These are phyloP conservation scores for Leucozona laternaria DNA, from an alignment of 2,888 invertebrate genomes.

Conservation along the genomic window DNA sequence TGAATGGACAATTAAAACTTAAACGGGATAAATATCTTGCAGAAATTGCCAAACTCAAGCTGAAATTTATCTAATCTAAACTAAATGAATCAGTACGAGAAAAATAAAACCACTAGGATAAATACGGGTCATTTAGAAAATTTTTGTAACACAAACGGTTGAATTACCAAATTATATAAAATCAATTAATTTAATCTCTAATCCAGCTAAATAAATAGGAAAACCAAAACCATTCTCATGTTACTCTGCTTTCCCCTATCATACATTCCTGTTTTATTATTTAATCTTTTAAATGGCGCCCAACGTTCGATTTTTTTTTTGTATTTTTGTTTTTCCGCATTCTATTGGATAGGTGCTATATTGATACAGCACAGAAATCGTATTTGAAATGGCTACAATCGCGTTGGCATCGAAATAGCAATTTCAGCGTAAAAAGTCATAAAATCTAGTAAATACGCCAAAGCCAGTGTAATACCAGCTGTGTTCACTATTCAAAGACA, in stretches of 20 bases:
- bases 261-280: background rate
- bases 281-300: slow-evolving; percentile 41
- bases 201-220: too few relatives aligned
- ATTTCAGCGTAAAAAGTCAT: slow-evolving; percentile 70
- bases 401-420: slow-evolving; percentile 61
- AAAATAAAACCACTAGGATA: too few relatives aligned
- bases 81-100: too few relatives aligned
- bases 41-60: too few relatives aligned
- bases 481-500: slow-evolving; percentile 57
- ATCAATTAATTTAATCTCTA: too few relatives aligned
- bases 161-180: too few relatives aligned
- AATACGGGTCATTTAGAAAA: too few relatives aligned
- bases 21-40: too few relatives aligned
- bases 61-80: too few relatives aligned
- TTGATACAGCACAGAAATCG: background rate
- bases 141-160: too few relatives aligned
- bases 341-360: slow-evolving; percentile 17
- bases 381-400: slow-evolving; percentile 37
- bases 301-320: slow-evolving; percentile 32
- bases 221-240: too few relatives aligned
- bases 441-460: slow-evolving; percentile 53
- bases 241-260: background rate
- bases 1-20: too few relatives aligned
- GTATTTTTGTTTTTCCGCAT: slow-evolving; percentile 17
- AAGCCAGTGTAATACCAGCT: slow-evolving; percentile 71